phyloP scores from a whole-genome alignment of 2,113 vertebrate genomes.

The Petrocephalus zakoni region DNA sequence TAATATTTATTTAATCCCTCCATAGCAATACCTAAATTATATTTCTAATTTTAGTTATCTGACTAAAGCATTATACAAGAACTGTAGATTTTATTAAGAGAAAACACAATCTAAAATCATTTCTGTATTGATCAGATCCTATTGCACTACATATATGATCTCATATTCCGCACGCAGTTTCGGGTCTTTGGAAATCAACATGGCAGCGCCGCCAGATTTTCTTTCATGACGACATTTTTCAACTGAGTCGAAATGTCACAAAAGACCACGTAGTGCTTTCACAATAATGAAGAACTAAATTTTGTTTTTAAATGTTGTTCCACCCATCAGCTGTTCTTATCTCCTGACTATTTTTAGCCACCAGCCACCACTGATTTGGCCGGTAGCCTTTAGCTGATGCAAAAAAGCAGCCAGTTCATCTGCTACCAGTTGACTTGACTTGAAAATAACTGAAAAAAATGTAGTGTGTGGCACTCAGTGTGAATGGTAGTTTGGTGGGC shows the following conservation, averaged over 20 bases:
- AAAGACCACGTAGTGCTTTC: background rate
- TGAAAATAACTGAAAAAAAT: background rate
- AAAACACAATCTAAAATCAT: background rate
- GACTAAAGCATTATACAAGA: background rate
- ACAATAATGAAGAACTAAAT: background rate
- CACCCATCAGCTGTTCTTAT: background rate
- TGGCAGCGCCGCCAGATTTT: background rate
- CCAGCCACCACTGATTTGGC: background rate
- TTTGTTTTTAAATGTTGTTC: background rate
- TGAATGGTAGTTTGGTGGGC: background rate
- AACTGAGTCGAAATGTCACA: background rate
- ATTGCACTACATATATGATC: background rate
- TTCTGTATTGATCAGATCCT: background rate
- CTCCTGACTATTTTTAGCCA: background rate
- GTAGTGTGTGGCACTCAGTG: background rate
- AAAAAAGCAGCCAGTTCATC: background rate
- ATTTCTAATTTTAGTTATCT: background rate
- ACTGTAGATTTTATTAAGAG: too few relatives aligned
- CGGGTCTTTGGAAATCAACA: too few relatives aligned
- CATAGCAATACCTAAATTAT: background rate
- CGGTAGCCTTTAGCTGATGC: background rate
- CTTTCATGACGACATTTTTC: background rate
- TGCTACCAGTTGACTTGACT: background rate
- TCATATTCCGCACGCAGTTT: background rate
- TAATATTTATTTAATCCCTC: background rate